Base-by-base conservation (phyloP, 2,797 vertebrate genomes). In the Amazona ochrocephala region DNA sequence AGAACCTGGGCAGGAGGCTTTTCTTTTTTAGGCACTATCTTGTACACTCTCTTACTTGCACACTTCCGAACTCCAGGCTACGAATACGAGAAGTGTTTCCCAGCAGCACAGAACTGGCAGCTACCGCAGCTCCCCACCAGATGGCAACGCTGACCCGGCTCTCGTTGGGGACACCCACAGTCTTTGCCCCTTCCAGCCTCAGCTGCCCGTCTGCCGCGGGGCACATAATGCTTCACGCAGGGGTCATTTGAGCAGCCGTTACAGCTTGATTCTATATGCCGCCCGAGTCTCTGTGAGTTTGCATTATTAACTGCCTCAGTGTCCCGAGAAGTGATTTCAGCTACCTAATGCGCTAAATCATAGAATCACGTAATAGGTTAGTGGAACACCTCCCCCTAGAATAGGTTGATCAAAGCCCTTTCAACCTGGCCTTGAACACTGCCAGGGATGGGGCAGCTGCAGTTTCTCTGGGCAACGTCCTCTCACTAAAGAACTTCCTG, bases 21-120 rank as follows among this genome's bases (percentile, higher is more conserved):
- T 47, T 18, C 2, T 3, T 10, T 54, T 54, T 7, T 5, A 26
- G 58, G 2, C 5, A 51, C 24, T 10, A 20, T 10, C 66, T 10
- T 3, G 1, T 10, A 10, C 27, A 1, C 10, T 0, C 27, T 3
- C 0, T 7, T 8, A 8, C 0, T 27, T 15, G 20, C 41, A 7
- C 20, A 0, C 17, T 27, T 27, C 4, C 37, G 30, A 71, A 3
- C 10, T 24, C 7, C n/a, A 4, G n/a, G 3, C 13, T 9, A 0
- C 9, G 7, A 44, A 26, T 8, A 7, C 0, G 8, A 2, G 19
- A 2, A 7, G 32, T 2, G 2, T 8, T 16, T 47, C 13, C 58
- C 60, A 24, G 71, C 32, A 2, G 11, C 0, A 8, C 15, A 30
- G 47, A 24, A 3, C 29, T 13, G 87, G 56, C 73, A 73, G 3